Conservation (phyloP, 1,140 invertebrate species). For the Apis dorsata region DNA sequence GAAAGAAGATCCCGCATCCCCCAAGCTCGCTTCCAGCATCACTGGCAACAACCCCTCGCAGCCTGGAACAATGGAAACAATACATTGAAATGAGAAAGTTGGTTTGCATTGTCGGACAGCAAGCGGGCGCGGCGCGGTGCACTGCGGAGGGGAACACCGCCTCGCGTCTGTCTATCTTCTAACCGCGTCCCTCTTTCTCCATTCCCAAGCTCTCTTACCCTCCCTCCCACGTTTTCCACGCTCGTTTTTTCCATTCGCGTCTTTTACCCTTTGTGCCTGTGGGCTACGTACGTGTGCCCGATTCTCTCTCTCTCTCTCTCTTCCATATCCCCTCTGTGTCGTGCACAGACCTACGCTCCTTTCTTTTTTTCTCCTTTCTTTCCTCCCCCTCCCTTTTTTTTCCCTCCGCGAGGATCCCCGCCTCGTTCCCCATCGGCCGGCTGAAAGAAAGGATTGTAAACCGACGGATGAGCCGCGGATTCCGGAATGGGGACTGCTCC, state of each 20-base stretch:
- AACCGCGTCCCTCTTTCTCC: background rate
- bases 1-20: constrained; percentile 30
- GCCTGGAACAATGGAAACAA: constrained; percentile 74
- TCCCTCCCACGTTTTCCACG: constrained; percentile 7
- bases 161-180: constrained; percentile 27
- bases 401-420: constrained; percentile 19
- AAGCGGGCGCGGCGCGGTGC: constrained; percentile 44
- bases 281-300: constrained; percentile 31
- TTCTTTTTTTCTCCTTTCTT: constrained; percentile 15
- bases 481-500: constrained; percentile 65
- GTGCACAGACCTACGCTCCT: background rate
- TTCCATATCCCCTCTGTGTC: background rate
- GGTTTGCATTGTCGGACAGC: constrained; percentile 75
- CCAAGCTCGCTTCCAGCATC: constrained; percentile 34
- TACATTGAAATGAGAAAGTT: constrained; percentile 77
- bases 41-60: constrained; percentile 44
- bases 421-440: constrained; percentile 47
- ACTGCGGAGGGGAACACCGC: background rate
- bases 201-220: background rate
- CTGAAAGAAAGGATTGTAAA: constrained; percentile 71
- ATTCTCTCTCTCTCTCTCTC: constrained; percentile 10
- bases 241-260: constrained; percentile 23
- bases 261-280: constrained; percentile 37
- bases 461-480: constrained; percentile 69
- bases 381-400: background rate